Percentiles rank a stretch among this genome's conserved stretches.
phyloP scores from a whole-genome alignment of 2,113 vertebrate species.

The Cottus gobio region DNA sequence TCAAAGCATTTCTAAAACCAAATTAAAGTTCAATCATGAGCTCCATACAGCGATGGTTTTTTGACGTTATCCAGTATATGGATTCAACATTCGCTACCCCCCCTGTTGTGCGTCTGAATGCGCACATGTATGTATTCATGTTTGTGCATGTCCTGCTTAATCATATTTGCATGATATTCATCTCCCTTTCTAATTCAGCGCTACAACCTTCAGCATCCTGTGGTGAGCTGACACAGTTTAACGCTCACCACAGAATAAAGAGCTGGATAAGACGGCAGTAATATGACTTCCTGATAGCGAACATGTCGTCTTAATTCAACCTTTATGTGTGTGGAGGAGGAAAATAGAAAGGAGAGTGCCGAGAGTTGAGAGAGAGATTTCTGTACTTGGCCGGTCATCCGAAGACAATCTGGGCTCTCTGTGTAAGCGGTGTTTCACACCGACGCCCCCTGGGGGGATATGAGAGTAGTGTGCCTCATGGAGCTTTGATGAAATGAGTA shows the following conservation, averaged over 20 bases:
- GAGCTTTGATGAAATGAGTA: constrained; percentile 66
- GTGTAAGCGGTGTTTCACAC: constrained; percentile 38
- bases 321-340: constrained; percentile 32
- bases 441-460: constrained; percentile 51
- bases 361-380: constrained; percentile 32
- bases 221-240: constrained; percentile 61
- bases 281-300: constrained; percentile 2
- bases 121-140: background rate
- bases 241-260: constrained; percentile 10
- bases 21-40: constrained; percentile 40
- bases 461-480: constrained; percentile 51
- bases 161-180: constrained; percentile 36
- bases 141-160: constrained; percentile 18
- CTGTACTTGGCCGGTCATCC: constrained; percentile 53
- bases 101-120: background rate
- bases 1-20: constrained; percentile 32
- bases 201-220: constrained; percentile 49
- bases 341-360: constrained; percentile 36
- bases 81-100: constrained; percentile 17
- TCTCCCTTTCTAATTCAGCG: constrained; percentile 17
- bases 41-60: constrained; percentile 35
- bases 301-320: constrained; percentile 52
- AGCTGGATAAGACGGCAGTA: constrained; percentile 9
- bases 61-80: constrained; percentile 27
- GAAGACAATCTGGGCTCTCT: constrained; percentile 15